Evolutionary conservation across 2,797 vertebrate genomes (phyloP).

Genomic region (Euthynnus affinis): DNA sequence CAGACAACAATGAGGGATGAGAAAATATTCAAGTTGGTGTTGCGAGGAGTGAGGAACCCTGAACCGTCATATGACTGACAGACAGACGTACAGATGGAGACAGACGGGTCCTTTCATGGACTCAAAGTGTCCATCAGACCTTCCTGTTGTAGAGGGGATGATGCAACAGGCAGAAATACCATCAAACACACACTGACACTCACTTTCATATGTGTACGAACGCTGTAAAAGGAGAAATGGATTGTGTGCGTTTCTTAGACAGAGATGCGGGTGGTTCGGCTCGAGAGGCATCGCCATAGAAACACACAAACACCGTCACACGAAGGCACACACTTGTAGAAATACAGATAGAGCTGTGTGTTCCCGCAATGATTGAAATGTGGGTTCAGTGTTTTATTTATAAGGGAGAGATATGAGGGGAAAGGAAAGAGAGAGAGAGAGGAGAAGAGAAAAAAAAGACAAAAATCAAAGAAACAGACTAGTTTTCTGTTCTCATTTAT

Average conservation of each 20-base stretch:
- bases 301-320: neutral
- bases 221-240: conserved; percentile 8
- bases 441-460: neutral
- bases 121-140: conserved; percentile 58
- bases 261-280: neutral
- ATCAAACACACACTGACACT: conserved; percentile 34
- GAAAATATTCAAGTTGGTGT: neutral
- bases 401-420: too few species aligned
- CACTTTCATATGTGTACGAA: conserved; percentile 23
- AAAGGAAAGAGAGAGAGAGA: neutral
- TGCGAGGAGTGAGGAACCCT: neutral
- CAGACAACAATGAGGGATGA: conserved; percentile 11
- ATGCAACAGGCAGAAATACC: conserved; percentile 70
- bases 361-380: neutral
- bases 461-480: neutral
- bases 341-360: neutral
- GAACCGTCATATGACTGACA: conserved; percentile 31
- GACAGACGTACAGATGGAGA: conserved; percentile 20
- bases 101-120: conserved; percentile 57
- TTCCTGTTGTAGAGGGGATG: conserved; percentile 50
- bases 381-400: neutral
- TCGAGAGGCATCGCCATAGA: conserved; percentile 17
- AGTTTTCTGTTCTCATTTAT: neutral
- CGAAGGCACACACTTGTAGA: neutral
- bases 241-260: neutral